Evolutionary conservation across 1,140 invertebrate genomes (phyloP).

Genomic region (Streblospio benedicti): DNA sequence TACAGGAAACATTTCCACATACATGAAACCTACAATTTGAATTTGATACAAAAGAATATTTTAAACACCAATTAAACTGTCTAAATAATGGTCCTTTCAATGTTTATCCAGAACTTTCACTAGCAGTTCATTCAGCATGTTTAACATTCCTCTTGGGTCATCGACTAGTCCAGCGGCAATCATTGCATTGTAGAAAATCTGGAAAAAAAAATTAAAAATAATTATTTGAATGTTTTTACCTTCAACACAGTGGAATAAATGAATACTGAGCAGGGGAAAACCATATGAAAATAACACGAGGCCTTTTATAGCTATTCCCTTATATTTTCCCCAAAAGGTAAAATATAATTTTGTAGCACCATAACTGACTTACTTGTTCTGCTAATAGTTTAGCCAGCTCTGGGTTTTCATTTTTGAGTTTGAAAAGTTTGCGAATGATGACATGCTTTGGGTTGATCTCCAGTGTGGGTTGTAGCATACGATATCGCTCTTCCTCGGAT

Average conservation of each 20-base stretch:
- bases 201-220: conserved; percentile 18
- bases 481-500: conserved; percentile 74
- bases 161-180: conserved; percentile 87
- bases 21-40: too few species aligned
- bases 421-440: conserved; percentile 79
- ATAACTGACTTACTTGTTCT: conserved; percentile 74
- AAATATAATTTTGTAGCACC: too few species aligned
- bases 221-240: background rate
- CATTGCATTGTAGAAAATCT: conserved; percentile 90
- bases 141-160: conserved; percentile 75
- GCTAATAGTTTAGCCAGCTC: conserved; percentile 74
- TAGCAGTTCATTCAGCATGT: conserved; percentile 77
- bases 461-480: conserved; percentile 77
- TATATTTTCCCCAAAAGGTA: too few species aligned
- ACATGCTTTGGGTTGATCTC: conserved; percentile 90
- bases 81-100: conserved; percentile 21
- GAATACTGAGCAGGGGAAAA: too few species aligned
- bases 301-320: too few species aligned
- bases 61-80: too few species aligned
- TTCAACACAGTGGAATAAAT: too few species aligned
- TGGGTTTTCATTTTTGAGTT: conserved; percentile 63
- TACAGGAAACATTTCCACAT: too few species aligned
- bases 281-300: too few species aligned
- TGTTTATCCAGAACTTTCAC: conserved; percentile 64
- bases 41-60: too few species aligned